phyloP scores from a whole-genome alignment of 2,797 vertebrate species.

The Setipinna tenuifilis region DNA sequence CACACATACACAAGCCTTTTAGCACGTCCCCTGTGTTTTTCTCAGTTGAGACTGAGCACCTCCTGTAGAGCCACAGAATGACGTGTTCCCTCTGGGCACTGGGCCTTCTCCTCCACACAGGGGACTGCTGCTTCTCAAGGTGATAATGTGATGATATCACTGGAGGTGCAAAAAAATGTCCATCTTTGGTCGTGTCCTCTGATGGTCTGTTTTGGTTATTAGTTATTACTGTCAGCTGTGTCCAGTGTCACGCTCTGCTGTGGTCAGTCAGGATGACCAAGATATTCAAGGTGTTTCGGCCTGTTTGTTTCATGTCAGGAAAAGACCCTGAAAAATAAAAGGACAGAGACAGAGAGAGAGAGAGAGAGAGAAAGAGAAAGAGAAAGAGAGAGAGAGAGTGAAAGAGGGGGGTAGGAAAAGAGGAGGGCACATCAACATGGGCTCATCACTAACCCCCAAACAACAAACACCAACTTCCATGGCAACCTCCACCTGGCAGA shows the following conservation, averaged over 20 bases:
- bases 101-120: neutral
- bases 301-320: neutral
- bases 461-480: neutral
- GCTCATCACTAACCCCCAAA: neutral
- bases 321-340: neutral
- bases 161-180: neutral
- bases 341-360: neutral
- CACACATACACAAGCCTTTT: neutral
- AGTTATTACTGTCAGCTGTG: neutral
- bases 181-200: slow-evolving; percentile 4
- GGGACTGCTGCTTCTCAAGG: neutral
- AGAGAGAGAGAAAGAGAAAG: neutral
- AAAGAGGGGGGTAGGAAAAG: neutral
- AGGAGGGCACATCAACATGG: neutral
- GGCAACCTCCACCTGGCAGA: no score
- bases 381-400: neutral
- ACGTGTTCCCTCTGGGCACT: neutral
- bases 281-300: neutral
- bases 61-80: neutral
- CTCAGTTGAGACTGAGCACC: neutral
- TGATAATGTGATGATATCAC: neutral
- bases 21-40: neutral
- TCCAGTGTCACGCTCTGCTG: neutral
- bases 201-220: neutral
- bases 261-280: neutral